Evolutionary conservation across 1,140 invertebrate genomes (phyloP), one percentile per base, ranked within the genome.

Genomic region (Goniozus legneri): DNA sequence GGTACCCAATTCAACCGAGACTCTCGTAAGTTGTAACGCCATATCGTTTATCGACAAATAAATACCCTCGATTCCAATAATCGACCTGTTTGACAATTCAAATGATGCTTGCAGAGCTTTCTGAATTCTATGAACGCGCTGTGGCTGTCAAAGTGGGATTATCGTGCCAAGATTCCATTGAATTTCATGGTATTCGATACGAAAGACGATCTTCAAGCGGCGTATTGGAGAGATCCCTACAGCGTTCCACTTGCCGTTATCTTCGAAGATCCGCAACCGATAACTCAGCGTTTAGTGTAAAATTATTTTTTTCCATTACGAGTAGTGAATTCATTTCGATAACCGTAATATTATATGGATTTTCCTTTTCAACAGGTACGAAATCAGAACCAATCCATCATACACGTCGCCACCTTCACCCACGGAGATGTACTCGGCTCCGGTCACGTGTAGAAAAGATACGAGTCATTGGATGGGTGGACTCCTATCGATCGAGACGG

Each of bases 371-470:
- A n/a, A n/a, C n/a, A 85, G 83, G 42, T 87, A 87, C 58, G 83
- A 85, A 64, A 87, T 88, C 59, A 71, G 84, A 39, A 84, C 83
- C 21, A 87, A 87, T 73, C 85, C 86, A 8, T 84, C 82, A 1
- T 75, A 80, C 42, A 73, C 67, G 18, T 77, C 78, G 6, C 83
- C 82, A 6, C 85, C 84, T 8, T 79, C 82, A 2, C 85, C 84
- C 2, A 77, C 81, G 7, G 78, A 78, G 42, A 65, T 83, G 32
- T 82, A 75, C 55, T 83, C 82, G 14, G 83, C 84, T 8, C 79
- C 82, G 31, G 82, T 82, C 3, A 82, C 81, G 22, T 88, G 85
- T 65, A 76, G 86, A n/a, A 80, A 83, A 56, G 75, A 80, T 13
- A 76, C 77, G 2, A 72, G 73, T 47, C 77, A 83, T 62, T 84